phyloP scores from a whole-genome alignment of 2,797 vertebrate species.

The Chloroceryle inda region DNA sequence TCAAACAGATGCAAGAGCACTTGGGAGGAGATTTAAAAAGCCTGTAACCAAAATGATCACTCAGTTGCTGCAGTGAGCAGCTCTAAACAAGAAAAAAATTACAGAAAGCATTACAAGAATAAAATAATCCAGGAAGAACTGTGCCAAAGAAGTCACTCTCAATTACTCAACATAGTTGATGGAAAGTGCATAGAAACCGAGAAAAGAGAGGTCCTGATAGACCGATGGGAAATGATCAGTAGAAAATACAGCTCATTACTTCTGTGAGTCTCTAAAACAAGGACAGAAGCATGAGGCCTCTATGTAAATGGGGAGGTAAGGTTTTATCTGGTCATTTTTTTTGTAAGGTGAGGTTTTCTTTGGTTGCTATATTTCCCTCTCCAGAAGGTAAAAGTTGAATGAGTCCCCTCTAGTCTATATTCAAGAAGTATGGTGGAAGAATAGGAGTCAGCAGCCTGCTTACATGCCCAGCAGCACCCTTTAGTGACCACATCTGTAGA shows the following conservation, averaged over 20 bases:
- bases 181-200: background rate
- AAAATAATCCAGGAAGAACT: background rate
- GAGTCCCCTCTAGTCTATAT: background rate
- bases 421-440: background rate
- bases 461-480: fast-evolving
- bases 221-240: background rate
- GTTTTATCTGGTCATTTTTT: background rate
- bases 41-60: fast-evolving
- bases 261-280: background rate
- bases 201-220: background rate
- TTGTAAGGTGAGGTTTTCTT: background rate
- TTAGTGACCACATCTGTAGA: background rate
- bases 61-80: background rate
- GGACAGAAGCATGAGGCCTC: background rate
- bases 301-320: background rate
- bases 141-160: background rate
- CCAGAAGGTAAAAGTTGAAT: background rate
- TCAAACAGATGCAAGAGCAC: background rate
- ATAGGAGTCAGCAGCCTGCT: background rate
- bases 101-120: background rate
- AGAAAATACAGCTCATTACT: background rate
- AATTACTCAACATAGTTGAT: background rate
- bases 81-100: background rate
- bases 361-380: background rate
- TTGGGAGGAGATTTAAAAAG: background rate